A percentile compares a stretch with the other conserved stretches of the same genome.
Evolutionary conservation across 2,113 vertebrate species (phyloP).

Genomic region (Hystrix cristata): DNA sequence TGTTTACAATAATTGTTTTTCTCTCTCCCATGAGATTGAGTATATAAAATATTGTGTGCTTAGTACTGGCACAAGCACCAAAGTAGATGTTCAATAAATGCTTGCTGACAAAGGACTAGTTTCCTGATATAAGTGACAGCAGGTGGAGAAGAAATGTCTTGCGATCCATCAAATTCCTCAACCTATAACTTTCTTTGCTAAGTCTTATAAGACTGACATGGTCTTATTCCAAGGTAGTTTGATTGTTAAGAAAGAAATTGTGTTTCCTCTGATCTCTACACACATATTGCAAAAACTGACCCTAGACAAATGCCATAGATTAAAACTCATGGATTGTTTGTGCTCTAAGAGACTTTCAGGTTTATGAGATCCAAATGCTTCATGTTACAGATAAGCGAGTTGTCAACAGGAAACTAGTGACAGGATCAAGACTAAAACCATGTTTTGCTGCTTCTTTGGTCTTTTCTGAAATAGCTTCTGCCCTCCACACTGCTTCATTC

Average conservation of each 20-base stretch:
- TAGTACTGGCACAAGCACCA: background rate
- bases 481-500: background rate
- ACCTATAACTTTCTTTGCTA: background rate
- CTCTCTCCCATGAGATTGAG: background rate
- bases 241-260: background rate
- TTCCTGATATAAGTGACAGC: background rate
- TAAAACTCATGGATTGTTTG: background rate
- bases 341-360: background rate
- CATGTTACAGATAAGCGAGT: background rate
- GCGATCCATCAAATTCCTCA: background rate
- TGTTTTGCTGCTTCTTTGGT: background rate
- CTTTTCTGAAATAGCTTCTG: background rate
- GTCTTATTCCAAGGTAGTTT: background rate
- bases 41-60: background rate
- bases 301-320: background rate
- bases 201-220: background rate
- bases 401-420: background rate
- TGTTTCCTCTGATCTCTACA: background rate
- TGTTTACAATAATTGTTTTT: conserved; percentile 31
- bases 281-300: background rate
- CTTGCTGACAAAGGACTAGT: background rate
- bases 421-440: background rate
- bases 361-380: background rate
- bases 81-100: background rate
- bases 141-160: background rate